Percentiles rank a stretch among this genome's conserved stretches.
Conservation (phyloP, 2,797 vertebrate species). For the Chaetodon trifasciatus region DNA sequence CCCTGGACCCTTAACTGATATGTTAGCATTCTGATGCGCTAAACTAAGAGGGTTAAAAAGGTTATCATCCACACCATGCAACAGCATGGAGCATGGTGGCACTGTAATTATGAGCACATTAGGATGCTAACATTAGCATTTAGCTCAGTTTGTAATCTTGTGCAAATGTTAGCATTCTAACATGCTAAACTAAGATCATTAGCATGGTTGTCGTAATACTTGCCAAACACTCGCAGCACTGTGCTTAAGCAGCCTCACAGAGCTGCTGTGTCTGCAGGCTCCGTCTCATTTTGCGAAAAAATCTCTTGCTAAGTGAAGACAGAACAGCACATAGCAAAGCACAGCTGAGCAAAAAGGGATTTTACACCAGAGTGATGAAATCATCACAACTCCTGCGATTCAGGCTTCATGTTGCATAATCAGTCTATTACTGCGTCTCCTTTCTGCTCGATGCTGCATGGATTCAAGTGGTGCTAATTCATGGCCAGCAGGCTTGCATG, state of each 20-base stretch:
- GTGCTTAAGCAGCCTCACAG: neutral
- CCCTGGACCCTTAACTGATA: too few relatives aligned
- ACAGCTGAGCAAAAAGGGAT: neutral
- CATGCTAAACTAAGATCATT: too few relatives aligned
- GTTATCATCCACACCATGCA: too few relatives aligned
- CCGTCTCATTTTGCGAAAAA: neutral
- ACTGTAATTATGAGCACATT: too few relatives aligned
- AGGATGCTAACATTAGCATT: too few relatives aligned
- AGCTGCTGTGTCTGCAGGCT: neutral
- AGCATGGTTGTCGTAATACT: too few relatives aligned
- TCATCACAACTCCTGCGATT: slow-evolving; percentile 12
- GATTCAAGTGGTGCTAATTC: neutral
- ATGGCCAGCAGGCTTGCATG: slow-evolving; percentile 14
- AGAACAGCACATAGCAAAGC: neutral
- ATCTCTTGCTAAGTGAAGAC: neutral
- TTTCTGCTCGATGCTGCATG: slow-evolving; percentile 8
- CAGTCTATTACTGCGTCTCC: slow-evolving; percentile 13
- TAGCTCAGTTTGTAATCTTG: too few relatives aligned
- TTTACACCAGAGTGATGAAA: slow-evolving; percentile 8
- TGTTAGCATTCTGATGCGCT: too few relatives aligned
- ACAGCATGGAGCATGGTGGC: too few relatives aligned
- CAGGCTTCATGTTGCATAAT: slow-evolving; percentile 22
- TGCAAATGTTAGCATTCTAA: too few relatives aligned
- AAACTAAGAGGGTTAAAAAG: too few relatives aligned
- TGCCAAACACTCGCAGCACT: too few relatives aligned